phyloP scores from a whole-genome alignment of 2,113 vertebrate genomes.

The Motacilla tschutschensis region DNA sequence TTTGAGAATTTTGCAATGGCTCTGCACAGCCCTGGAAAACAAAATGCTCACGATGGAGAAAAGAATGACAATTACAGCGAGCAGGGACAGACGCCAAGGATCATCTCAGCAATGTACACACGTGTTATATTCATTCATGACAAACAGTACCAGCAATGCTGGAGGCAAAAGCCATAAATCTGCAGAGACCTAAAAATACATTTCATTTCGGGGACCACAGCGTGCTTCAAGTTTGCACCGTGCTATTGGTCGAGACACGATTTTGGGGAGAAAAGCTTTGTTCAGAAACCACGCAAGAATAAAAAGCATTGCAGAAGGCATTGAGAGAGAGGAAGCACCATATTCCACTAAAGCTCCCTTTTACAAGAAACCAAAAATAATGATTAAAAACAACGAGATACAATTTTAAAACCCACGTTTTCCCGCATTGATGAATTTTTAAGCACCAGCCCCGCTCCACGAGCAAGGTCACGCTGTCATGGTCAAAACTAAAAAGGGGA shows the following conservation, averaged over 20 bases:
- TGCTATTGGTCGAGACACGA: not conserved
- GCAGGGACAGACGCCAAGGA: not conserved
- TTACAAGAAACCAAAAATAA: not conserved
- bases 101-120: not conserved
- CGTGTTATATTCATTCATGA: not conserved
- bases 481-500: not conserved
- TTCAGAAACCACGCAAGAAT: not conserved
- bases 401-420: not conserved
- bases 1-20: not conserved
- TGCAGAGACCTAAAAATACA: slow-evolving; percentile 1
- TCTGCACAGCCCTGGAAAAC: not conserved
- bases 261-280: not conserved
- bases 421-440: not conserved
- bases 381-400: accelerated
- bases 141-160: not conserved
- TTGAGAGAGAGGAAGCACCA: not conserved
- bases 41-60: not conserved
- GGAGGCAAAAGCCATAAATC: not conserved
- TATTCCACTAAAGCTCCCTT: not conserved
- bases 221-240: not conserved
- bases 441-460: not conserved
- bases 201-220: not conserved
- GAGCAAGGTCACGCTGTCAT: slow-evolving; percentile 3
- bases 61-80: not conserved
- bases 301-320: not conserved